Percentiles rank a stretch among this genome's conserved stretches.
phyloP scores from a whole-genome alignment of 1,140 invertebrate genomes.

The Oedothorax gibbosus region DNA sequence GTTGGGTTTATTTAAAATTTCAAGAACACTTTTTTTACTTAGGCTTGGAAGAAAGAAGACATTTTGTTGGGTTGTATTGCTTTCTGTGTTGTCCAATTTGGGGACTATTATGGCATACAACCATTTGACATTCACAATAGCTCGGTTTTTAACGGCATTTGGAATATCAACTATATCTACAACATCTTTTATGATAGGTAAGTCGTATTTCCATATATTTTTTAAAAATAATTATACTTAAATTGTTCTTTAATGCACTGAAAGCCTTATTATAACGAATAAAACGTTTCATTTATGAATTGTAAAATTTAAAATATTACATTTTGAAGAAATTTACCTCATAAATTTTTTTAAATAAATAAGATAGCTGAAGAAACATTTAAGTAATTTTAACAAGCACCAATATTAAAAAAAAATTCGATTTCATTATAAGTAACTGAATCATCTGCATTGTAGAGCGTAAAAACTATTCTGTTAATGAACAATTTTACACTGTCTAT shows the following conservation, averaged over 20 bases:
- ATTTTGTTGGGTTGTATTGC: slow-evolving; percentile 53
- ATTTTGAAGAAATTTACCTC: background rate
- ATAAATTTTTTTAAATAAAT: background rate
- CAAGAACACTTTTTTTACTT: slow-evolving; percentile 5
- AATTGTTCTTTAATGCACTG: too few relatives aligned
- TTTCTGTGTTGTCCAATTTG: slow-evolving; percentile 44
- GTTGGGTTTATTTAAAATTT: background rate
- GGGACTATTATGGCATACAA: slow-evolving; percentile 44
- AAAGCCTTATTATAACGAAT: background rate
- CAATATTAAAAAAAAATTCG: too few relatives aligned
- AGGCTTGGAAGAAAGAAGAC: slow-evolving; percentile 53
- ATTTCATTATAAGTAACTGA: too few relatives aligned
- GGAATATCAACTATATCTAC: slow-evolving; percentile 54
- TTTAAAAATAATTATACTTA: too few relatives aligned
- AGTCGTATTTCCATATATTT: background rate
- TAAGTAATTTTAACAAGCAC: too few relatives aligned
- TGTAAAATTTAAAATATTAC: background rate
- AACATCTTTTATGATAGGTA: slow-evolving; percentile 56
- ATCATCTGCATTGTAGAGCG: too few relatives aligned
- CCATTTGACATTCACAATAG: slow-evolving; percentile 46
- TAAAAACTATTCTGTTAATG: too few relatives aligned
- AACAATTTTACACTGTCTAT: too few relatives aligned
- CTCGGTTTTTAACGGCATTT: slow-evolving; percentile 46
- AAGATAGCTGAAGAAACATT: too few relatives aligned
- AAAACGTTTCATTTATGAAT: background rate